Evolutionary conservation across 1,140 invertebrate genomes (phyloP).

Genomic region (Potamilus streckersoni): DNA sequence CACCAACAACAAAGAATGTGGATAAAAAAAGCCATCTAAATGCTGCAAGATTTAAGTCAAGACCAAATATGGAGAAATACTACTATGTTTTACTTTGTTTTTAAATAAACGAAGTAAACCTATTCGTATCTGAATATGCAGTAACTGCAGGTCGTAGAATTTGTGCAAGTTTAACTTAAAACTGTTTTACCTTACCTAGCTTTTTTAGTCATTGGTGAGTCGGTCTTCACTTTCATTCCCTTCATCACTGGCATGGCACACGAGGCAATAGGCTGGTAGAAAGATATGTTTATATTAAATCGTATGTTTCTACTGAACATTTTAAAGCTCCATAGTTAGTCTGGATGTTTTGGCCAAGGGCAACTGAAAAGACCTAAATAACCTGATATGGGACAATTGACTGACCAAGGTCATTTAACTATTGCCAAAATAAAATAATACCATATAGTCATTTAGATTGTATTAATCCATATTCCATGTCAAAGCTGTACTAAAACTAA

Average conservation of each 20-base stretch:
- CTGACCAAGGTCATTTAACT: not conserved
- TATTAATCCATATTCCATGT: too few relatives aligned
- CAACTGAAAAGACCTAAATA: not conserved
- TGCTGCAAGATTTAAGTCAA: not conserved
- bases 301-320: not conserved
- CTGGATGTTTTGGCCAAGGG: not conserved
- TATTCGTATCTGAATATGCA: too few relatives aligned
- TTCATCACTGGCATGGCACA: conserved; percentile 99
- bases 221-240: conserved; percentile 95
- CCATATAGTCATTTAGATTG: not conserved
- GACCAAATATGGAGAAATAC: not conserved
- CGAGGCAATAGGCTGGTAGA: conserved; percentile 92
- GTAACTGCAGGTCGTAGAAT: not conserved
- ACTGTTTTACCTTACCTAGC: conserved; percentile 76
- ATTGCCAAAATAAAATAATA: not conserved
- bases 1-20: not conserved
- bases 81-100: not conserved
- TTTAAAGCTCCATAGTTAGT: not conserved
- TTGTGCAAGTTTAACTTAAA: not conserved
- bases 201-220: conserved; percentile 94
- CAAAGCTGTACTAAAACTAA: not conserved
- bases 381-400: not conserved
- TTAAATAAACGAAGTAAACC: not conserved
- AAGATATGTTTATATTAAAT: conserved; percentile 8
- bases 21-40: not conserved